Conservation (phyloP, 1,140 invertebrate species). For the Drosophila aff. region DNA sequence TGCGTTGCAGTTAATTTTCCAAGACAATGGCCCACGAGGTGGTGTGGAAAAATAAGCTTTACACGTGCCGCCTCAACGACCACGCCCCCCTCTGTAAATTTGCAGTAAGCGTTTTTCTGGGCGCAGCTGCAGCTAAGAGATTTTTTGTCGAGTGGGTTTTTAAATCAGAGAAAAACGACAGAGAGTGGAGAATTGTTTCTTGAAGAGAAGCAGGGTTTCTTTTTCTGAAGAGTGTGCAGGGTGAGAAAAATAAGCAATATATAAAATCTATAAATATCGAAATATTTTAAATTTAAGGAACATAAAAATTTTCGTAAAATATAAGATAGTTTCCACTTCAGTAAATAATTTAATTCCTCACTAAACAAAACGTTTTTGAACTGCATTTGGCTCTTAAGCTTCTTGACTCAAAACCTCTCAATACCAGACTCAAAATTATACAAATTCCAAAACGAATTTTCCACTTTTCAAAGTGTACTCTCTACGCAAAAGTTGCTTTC, state of each 20-base stretch:
- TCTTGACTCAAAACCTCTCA: no score
- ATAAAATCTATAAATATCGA: not conserved
- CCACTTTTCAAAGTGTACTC: not conserved
- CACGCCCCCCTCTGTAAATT: constrained; percentile 52
- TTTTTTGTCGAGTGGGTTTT: constrained; percentile 3
- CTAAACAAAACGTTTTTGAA: not conserved
- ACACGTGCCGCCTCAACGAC: constrained; percentile 71
- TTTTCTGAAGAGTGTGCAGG: not conserved
- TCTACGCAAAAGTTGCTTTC: constrained; percentile 8
- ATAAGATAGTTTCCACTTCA: not conserved
- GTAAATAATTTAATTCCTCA: not conserved
- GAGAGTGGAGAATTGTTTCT: constrained; percentile 6
- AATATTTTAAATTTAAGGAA: not conserved
- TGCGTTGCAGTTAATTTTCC: constrained; percentile 78
- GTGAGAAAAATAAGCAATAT: not conserved
- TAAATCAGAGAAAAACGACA: constrained; percentile 22
- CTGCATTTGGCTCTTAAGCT: no score
- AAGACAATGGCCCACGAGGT: constrained; percentile 71
- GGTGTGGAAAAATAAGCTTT: constrained; percentile 76
- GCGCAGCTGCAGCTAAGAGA: constrained; percentile 11
- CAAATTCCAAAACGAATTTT: not conserved
- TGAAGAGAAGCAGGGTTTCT: not conserved
- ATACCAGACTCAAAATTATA: not conserved
- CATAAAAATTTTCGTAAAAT: no score
- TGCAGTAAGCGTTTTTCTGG: constrained; percentile 30